A percentile compares a stretch with the other conserved stretches of the same genome.
Evolutionary conservation across 2,113 vertebrate genomes (phyloP).

Genomic region (Tachycineta bicolor): DNA sequence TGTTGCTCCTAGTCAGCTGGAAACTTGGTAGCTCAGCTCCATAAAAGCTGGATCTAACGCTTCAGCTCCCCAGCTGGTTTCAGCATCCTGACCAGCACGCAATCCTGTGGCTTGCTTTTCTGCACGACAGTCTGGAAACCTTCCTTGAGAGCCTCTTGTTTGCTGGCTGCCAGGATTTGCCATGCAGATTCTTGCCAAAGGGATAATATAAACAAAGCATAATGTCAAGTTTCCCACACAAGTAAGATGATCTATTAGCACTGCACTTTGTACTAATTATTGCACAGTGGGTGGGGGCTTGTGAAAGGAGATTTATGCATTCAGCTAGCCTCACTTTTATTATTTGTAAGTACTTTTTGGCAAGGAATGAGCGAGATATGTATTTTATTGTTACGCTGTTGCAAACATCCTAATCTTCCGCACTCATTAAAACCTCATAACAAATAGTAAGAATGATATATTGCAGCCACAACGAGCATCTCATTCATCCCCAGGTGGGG

Average conservation of each 20-base stretch:
- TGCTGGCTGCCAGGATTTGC: slow-evolving; percentile 69
- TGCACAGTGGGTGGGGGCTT: slow-evolving; percentile 72
- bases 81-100: slow-evolving; percentile 66
- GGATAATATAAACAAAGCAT: slow-evolving; percentile 72
- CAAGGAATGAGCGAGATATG: slow-evolving; percentile 64
- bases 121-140: slow-evolving; percentile 66
- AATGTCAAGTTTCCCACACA: slow-evolving; percentile 73
- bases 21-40: slow-evolving; percentile 36
- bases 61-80: slow-evolving; percentile 64
- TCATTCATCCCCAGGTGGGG: slow-evolving; percentile 54
- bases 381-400: slow-evolving; percentile 66
- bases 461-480: slow-evolving; percentile 20
- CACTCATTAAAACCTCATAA: slow-evolving; percentile 72
- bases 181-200: slow-evolving; percentile 69
- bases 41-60: slow-evolving; percentile 63
- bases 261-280: slow-evolving; percentile 75
- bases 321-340: slow-evolving; percentile 72
- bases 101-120: slow-evolving; percentile 64
- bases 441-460: slow-evolving; percentile 71
- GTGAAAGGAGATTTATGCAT: slow-evolving; percentile 70
- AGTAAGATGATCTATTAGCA: slow-evolving; percentile 72
- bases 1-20: slow-evolving; percentile 67
- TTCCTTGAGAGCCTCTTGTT: slow-evolving; percentile 68
- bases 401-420: slow-evolving; percentile 64
- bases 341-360: slow-evolving; percentile 72